These are phyloP conservation scores for Drosophila tripunctata DNA, from an alignment of 2,888 invertebrate species.

Conservation along the genomic window DNA sequence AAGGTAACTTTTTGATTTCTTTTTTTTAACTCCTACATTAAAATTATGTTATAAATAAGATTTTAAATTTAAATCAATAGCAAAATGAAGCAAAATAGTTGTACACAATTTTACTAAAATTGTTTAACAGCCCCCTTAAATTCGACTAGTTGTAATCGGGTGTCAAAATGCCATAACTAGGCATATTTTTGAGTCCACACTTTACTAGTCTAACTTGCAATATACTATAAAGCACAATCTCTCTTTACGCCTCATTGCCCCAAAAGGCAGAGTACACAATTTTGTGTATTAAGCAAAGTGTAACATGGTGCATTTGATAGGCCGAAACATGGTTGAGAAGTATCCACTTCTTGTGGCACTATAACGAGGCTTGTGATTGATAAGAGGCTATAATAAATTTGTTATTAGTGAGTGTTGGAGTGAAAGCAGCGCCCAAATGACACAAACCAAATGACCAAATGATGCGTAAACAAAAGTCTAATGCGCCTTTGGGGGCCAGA, in stretches of 20 bases:
- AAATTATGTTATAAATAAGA: too few relatives aligned
- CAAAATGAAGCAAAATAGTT: too few relatives aligned
- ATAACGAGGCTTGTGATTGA: constrained; percentile 58
- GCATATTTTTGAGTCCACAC: neutral
- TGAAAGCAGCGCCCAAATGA: constrained; percentile 9
- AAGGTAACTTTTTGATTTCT: too few relatives aligned
- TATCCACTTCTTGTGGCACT: constrained; percentile 42
- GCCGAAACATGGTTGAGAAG: constrained; percentile 18
- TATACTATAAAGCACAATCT: constrained; percentile 3
- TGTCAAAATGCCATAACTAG: neutral
- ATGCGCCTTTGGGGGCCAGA: constrained; percentile 12
- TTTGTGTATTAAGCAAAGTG: constrained; percentile 5
- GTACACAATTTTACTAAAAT: too few relatives aligned
- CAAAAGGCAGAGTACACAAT: constrained; percentile 1
- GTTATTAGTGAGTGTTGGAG: constrained; percentile 53
- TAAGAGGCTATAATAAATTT: constrained; percentile 66
- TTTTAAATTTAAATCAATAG: too few relatives aligned
- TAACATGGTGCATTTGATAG: constrained; percentile 11
- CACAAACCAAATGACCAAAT: constrained; percentile 46
- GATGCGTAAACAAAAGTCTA: constrained; percentile 57
- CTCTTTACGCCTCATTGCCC: constrained; percentile 17
- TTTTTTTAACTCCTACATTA: too few relatives aligned
- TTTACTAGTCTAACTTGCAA: neutral
- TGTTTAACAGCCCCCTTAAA: neutral
- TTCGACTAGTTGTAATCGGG: too few relatives aligned